Base-by-base conservation (phyloP, 2,888 invertebrate genomes). In the Mimumesa dahlbomi region DNA sequence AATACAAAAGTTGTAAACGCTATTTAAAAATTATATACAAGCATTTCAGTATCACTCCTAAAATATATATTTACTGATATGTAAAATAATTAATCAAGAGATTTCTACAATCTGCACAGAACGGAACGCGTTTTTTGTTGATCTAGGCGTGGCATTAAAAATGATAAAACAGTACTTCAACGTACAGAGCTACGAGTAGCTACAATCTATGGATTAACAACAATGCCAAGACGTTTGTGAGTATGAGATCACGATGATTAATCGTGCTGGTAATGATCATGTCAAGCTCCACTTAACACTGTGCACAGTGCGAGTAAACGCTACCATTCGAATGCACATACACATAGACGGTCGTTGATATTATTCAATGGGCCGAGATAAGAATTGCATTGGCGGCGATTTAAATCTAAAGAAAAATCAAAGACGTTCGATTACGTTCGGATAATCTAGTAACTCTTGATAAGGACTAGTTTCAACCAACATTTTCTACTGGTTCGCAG, bases 161-260 rank as follows among this genome's bases (percentile, higher is more conserved):
- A 43, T n/a, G n/a, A 19, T 63, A 85, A 70, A 75, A 78, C 21
- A 81, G 78, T 43, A 72, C 70, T 22, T 81, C 85, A 9, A 58
- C 77, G 2, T 77, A 81, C 36, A 86, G 87, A 79, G 42, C 29
- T 70, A 89, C 14, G 84, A 84, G 79, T 89, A 81, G 75, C 84
- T 85, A 61, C 62, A 58, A 31, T 22, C 14, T 18, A 42, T 25
- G 38, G 4, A 52, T 38, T 14, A 34, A 38, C 31, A 34, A 48
- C 1, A 43, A 42, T 22, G 31, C 53, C 52, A 53, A 68, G 67
- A n/a, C 36, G 45, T 16, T 42, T 3, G 21, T 29, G 29, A 46
- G 14, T 40, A 40, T 42, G 45, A 63, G 43, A 69, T 63, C 63
- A 71, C 31, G 25, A 22, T 29, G 42, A 68, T 62, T 68, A 62